phyloP scores from a whole-genome alignment of 2,113 vertebrate species.

The Clarias macrocephalus region DNA sequence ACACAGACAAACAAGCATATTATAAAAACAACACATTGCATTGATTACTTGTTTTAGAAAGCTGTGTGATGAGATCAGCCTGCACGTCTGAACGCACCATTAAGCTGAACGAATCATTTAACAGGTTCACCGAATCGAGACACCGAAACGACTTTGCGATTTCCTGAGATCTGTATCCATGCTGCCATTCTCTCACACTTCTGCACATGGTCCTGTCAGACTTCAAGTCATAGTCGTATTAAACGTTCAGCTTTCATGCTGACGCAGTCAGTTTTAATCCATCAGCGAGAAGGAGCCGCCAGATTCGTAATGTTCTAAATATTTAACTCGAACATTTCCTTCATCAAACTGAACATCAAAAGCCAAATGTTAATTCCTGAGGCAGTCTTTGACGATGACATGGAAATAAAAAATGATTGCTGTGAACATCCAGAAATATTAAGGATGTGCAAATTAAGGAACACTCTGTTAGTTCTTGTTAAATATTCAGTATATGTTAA shows the following conservation, averaged over 20 bases:
- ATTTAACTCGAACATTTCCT: not conserved
- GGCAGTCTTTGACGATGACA: not conserved
- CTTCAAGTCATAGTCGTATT: not conserved
- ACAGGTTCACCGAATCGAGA: not conserved
- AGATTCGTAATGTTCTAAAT: slow-evolving; percentile 9
- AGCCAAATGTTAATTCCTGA: not conserved
- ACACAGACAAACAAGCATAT: not conserved
- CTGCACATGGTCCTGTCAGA: not conserved
- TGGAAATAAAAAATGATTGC: not conserved
- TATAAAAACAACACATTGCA: not conserved
- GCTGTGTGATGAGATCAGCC: not conserved
- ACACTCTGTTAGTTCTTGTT: not conserved
- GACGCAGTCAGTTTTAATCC: not conserved
- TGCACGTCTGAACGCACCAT: not conserved
- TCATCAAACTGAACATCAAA: not conserved
- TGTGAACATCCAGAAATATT: not conserved
- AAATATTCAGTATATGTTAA: not conserved
- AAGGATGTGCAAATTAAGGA: not conserved
- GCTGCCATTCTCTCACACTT: not conserved
- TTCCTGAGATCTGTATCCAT: not conserved
- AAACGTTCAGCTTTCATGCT: not conserved
- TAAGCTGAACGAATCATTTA: not conserved
- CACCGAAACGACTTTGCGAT: too few species aligned
- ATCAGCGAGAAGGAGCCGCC: not conserved
- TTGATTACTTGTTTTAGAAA: not conserved